Evolutionary conservation across 1,140 invertebrate genomes (phyloP), one percentile per base, ranked within the genome.

Genomic region (Cotesia typhae): DNA sequence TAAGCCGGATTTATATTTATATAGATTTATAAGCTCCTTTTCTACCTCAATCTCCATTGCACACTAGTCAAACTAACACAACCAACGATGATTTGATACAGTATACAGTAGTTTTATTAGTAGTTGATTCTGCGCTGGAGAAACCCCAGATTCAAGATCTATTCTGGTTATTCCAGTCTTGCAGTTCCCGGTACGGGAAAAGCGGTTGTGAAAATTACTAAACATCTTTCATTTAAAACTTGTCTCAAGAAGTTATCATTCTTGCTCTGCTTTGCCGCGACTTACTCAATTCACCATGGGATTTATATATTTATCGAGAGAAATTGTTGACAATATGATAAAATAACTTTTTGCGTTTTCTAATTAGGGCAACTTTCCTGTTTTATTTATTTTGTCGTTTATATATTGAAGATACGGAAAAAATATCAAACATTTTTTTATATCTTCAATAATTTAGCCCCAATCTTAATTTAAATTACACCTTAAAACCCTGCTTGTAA

Each of bases 151-250:
- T 4, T 10, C 41, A 47, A 60, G 28, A 70, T 20, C 12, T 17
- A 55, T 72, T 72, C 74, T 75, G 72, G 74, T 72, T 75, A 70
- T 72, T 70, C 74, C 67, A 71, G 74, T 71, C 64, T 75, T 80
- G 78, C 78, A 82, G 80, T 82, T 77, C 59, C 14, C 66, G 28
- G 28, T 1, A 73, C 72, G 80, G 72, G 80, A 83, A 83, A 84
- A 83, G 82, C 76, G 76, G 80, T 83, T 81, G 81, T 82, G 81
- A 83, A 84, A 84, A 64, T 61, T 47, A 67, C 59, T 55, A 55
- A 61, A 66, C 53, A 61, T 65, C 63, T 38, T 59, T 41, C 63
- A 17, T 55, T 20, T 64, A 59, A 38, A 69, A 41, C 14, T 70
- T 65, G 36, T 66, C 64, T 53, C 14, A 20, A 20, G 17, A 52